phyloP scores from a whole-genome alignment of 2,113 vertebrate genomes.

The Neotoma lepida region DNA sequence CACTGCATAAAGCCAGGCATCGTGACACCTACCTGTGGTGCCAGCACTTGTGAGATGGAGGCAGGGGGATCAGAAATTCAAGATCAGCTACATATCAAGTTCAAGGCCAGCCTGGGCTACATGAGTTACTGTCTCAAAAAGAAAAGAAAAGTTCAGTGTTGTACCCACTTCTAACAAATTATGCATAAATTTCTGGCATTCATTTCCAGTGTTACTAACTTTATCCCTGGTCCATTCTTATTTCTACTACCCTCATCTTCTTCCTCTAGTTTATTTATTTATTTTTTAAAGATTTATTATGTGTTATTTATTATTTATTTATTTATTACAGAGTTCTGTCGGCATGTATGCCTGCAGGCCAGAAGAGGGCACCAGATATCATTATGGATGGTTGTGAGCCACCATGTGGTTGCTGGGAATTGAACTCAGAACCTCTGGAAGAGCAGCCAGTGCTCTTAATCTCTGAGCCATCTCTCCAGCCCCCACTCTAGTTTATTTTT shows the following conservation, averaged over 20 bases:
- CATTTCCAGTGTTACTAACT: not conserved
- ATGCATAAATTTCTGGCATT: not conserved
- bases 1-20: not conserved
- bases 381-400: no score
- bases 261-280: constrained; percentile 4
- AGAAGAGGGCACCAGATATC: no score
- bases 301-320: no score
- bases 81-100: not conserved
- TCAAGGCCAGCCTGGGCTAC: not conserved
- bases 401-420: no score
- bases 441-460: no score
- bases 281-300: no score
- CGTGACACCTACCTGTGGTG: no score
- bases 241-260: constrained; percentile 1
- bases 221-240: not conserved
- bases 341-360: no score
- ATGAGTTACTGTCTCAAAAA: not conserved
- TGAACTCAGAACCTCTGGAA: no score
- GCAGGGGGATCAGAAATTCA: not conserved
- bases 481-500: constrained; percentile 25
- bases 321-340: no score
- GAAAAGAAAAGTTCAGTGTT: not conserved
- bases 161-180: not conserved
- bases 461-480: no score
- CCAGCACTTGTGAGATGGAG: not conserved